Evolutionary conservation across 1,140 invertebrate genomes (phyloP), one percentile per base, ranked within the genome.

Genomic region (Globodera rostochiensis): DNA sequence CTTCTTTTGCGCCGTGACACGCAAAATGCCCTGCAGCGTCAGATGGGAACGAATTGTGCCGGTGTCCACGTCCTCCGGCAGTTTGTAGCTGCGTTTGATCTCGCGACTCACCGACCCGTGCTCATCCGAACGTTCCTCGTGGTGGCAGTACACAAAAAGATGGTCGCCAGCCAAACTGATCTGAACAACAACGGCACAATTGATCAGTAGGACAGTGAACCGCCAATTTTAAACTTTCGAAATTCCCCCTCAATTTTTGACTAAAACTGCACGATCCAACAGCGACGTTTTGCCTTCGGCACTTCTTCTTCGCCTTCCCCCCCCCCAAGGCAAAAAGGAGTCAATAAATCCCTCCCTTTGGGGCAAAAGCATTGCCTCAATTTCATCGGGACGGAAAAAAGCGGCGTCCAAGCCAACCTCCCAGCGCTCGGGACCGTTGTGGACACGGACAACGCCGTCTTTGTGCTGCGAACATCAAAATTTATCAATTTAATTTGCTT

Each of bases 381-480:
- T 90, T 73, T 89, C 88, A 53, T 89, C 87, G 21, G 88, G 88
- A 47, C 81, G 79, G 73, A 89, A 89, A 77, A 82, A 89, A 60
- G 86, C 85, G 45, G 79, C 87, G 77, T 89, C 88, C 47, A 89
- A 80, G 71, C 87, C 88, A 71, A 89, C 88, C 80, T 88, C 85
- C 83, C 87, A 89, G 57, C 87, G 87, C 13, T 90, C 87, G 11
- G 21, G 25, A 36, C 80, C 84, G 80, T 89, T 89, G 67, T 76
- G 67, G 66, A 89, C 82, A 53, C 85, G 78, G 6, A 87, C 84
- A 77, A 87, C 85, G 21, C 86, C 86, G n/a, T 78, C 77, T 11
- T 78, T 78, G 64, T 78, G 77, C 49, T 78, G 8, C 53, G 15
- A 3, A 71, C 36, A 19, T 4, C 36, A 21, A 7, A 69, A 69